Base-by-base conservation (phyloP, 2,888 invertebrate genomes). In the Drosophila sordidula region DNA sequence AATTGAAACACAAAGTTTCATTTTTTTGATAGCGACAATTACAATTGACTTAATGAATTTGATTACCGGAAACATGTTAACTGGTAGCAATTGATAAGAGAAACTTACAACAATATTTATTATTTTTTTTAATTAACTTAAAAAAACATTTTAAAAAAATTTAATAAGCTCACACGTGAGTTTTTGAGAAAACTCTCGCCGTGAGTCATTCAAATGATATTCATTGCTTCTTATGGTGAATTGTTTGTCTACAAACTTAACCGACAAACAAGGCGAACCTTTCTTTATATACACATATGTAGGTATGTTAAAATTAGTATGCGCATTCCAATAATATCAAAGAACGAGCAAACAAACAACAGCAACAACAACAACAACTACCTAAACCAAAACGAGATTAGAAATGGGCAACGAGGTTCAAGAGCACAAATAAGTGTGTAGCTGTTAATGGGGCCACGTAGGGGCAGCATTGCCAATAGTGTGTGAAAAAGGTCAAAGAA, bases 401-500 rank as follows among this genome's bases (percentile, higher is more conserved):
- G 57, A 69, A 74, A 69, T 61, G 18, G 65, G 25, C 44, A 70
- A 57, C 62, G 55, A 63, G 63, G 65, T 77, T 82, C 70, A 70
- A 78, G 79, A 64, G 65, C 75, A 69, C 64, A 59, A 44, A 69
- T 47, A 38, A 58, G 34, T 29, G 14, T 49, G 18, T 18, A 14
- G 25, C 8, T 62, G 34, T 25, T 49, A 38, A 36, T 64, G 47
- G 18, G 36, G 47, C 34, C 18, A 25, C 36, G 45, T 34, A 51
- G 57, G 32, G 38, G 29, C 32, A 8, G 29, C 46, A 44, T 25
- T 34, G 44, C 44, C 54, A 54, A 64, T 54, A 50, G 39, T 41
- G 56, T 73, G 62, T 62, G 47, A 59, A 70, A 66, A 70, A 59
- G 62, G 71, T 70, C 59, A 69, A 61, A 70, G 66, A 77, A 77